Percentiles rank a stretch among this genome's conserved stretches.
These are phyloP conservation scores for Charanyca ferruginea DNA, from an alignment of 2,888 invertebrate genomes.

Conservation along the genomic window DNA sequence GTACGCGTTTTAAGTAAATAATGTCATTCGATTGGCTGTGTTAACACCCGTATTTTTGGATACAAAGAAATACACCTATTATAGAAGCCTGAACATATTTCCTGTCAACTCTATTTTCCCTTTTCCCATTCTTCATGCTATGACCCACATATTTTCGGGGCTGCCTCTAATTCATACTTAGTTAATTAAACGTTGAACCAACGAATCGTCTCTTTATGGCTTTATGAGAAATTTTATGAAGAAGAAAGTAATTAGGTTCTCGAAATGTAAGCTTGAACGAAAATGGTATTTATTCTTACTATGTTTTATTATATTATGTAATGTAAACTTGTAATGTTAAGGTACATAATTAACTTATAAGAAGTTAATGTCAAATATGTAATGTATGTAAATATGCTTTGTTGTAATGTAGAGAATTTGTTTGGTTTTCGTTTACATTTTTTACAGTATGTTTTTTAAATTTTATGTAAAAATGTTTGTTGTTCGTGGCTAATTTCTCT, in stretches of 20 bases:
- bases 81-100: conserved; percentile 20
- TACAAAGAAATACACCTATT: conserved; percentile 17
- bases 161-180: conserved; percentile 43
- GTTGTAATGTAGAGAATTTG: no score
- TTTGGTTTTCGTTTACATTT: no score
- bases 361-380: no score
- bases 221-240: conserved; percentile 42
- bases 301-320: not conserved
- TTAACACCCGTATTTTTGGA: not conserved
- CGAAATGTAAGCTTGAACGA: conserved; percentile 11
- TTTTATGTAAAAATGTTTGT: no score
- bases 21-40: no score
- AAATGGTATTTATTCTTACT: conserved; percentile 11
- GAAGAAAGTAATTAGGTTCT: conserved; percentile 24
- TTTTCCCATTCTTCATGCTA: conserved; percentile 29
- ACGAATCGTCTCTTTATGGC: conserved; percentile 30
- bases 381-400: no score
- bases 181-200: conserved; percentile 43
- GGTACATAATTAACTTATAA: no score
- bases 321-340: no score
- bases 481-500: no score
- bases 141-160: conserved; percentile 37
- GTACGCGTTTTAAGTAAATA: no score
- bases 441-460: no score
- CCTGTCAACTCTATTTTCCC: not conserved